Base-by-base conservation (phyloP, 2,888 invertebrate species). In the Nowickia ferox region DNA sequence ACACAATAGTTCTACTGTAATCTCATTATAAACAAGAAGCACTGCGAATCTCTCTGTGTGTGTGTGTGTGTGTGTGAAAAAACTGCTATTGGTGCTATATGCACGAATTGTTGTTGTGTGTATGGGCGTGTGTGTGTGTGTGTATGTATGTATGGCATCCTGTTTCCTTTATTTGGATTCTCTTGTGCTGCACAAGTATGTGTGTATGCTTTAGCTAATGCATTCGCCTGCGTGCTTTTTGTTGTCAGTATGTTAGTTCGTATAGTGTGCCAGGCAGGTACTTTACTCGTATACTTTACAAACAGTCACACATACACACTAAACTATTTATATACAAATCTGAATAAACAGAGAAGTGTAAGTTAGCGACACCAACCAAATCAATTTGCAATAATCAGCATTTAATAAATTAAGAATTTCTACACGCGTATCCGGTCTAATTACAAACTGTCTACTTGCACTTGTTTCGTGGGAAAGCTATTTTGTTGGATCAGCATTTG, bases 11-110 rank as follows among this genome's bases (percentile, higher is more conserved):
- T 78, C 76, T 63, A 68, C 61, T n/a, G 48, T 86, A 86, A 83
- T 86, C 86, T 83, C 79, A 83, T 86, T 86, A 86, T 76, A 72
- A 79, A 86, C 66, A 83, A 79, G 79, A 79, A 83, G 76, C 66
- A 74, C 69, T 75, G 48, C 46, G 46, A 46, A 17, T 44, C 30
- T 17, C 48, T 30, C 15, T 65, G 22, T 19, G 53, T 0, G 10
- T 53, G 40, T 30, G 42, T 55, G 42, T 46, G 69, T 63, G 55
- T 53, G 15, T 42, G 19, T 2, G 5, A 38, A 65, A 57, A 38
- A 68, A 13, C 19, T 59, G 66, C 13, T 57, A 66, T 48, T 72
- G 57, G 40, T 59, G 48, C 44, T n/a, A 17, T 22, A 53, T 17
- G 17, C 65, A 42, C 15, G 30, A 38, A n/a, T n/a, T n/a, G 63